Evolutionary conservation across 2,113 vertebrate species (phyloP).

Genomic region (Corythoichthys haematopterus): DNA sequence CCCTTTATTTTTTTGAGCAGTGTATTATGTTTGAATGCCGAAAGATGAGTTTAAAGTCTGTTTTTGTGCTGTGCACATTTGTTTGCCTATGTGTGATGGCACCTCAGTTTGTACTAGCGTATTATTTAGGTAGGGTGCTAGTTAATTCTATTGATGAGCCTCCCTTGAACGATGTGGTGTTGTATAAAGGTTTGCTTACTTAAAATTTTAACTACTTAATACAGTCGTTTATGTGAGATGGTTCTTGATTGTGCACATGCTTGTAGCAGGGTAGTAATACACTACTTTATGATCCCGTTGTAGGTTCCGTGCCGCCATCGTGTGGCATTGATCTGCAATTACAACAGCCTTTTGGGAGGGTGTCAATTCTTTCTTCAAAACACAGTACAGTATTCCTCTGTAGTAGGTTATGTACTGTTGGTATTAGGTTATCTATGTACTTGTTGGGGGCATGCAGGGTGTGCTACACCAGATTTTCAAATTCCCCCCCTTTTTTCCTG

Average conservation of each 20-base stretch:
- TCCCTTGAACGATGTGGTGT: neutral
- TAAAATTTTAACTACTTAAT: neutral
- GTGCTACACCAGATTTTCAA: neutral
- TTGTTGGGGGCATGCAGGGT: neutral
- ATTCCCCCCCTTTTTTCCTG: neutral
- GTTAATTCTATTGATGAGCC: neutral
- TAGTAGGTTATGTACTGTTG: neutral
- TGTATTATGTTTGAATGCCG: neutral
- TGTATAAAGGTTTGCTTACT: neutral
- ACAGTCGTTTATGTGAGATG: neutral
- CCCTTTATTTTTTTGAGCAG: too few species aligned
- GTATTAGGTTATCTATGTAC: neutral
- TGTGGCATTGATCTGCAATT: neutral
- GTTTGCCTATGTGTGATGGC: neutral
- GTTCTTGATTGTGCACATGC: neutral
- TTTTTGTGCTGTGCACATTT: neutral
- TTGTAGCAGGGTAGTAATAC: neutral
- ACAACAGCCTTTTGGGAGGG: neutral
- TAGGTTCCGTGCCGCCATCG: neutral
- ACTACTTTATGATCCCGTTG: neutral
- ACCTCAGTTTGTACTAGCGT: neutral
- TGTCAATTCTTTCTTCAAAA: neutral
- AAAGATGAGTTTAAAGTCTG: neutral
- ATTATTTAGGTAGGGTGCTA: neutral
- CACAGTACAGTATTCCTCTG: too few species aligned